Percentiles rank a stretch among this genome's conserved stretches.
These are phyloP conservation scores for Cynopterus sphinx DNA, from an alignment of 2,797 vertebrate species.

Conservation along the genomic window DNA sequence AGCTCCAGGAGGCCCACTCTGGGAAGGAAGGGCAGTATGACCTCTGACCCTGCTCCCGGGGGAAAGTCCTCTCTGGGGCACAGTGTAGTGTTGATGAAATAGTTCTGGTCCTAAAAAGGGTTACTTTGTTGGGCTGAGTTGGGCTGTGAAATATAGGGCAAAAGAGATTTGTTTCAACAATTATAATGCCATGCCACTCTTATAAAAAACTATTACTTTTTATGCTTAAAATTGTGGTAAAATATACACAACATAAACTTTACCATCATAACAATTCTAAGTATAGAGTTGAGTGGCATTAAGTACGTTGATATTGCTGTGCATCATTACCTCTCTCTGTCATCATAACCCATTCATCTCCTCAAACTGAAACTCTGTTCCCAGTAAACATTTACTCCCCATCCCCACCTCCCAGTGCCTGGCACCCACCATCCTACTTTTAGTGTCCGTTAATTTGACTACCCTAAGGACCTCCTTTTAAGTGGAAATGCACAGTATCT, in stretches of 20 bases:
- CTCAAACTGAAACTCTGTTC: not conserved
- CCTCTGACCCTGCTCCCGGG: not conserved
- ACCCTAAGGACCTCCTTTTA: not conserved
- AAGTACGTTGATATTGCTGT: not conserved
- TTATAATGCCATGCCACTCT: not conserved
- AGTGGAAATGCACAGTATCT: not conserved
- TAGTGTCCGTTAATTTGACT: not conserved
- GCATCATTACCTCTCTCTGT: fast-evolving
- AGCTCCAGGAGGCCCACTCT: too few species aligned
- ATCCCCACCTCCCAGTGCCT: not conserved
- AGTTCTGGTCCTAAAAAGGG: not conserved
- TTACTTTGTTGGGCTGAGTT: not conserved
- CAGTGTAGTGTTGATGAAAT: not conserved
- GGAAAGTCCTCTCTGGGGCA: not conserved
- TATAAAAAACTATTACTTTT: not conserved
- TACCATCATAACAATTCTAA: not conserved
- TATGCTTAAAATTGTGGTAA: not conserved
- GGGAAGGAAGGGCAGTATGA: not conserved
- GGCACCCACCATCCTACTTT: not conserved
- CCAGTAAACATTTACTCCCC: not conserved
- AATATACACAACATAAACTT: not conserved
- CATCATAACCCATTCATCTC: too few species aligned
- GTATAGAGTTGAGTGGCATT: not conserved
- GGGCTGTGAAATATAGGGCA: not conserved
- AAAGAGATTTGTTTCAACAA: too few species aligned